These are phyloP conservation scores for Oryzias dopingdopingensis DNA, from an alignment of 2,797 vertebrate genomes.

Conservation along the genomic window DNA sequence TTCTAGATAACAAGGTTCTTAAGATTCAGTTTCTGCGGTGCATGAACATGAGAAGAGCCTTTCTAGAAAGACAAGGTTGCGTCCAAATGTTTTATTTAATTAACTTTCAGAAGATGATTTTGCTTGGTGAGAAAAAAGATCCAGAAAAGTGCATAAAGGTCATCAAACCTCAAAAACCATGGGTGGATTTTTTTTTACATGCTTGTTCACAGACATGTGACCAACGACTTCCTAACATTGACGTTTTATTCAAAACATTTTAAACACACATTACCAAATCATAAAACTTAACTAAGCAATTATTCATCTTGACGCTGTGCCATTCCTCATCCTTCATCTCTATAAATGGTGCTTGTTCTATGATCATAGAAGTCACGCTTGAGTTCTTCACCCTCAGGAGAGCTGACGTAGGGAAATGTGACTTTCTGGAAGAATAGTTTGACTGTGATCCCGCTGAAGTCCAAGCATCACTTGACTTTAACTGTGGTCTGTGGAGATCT, in stretches of 20 bases:
- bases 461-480: slow-evolving; percentile 60
- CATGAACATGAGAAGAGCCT: not conserved
- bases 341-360: slow-evolving; percentile 39
- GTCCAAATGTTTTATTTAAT: slow-evolving; percentile 2
- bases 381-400: slow-evolving; percentile 21
- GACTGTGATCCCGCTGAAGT: slow-evolving; percentile 20
- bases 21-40: no score
- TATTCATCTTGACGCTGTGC: slow-evolving; percentile 35
- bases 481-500: slow-evolving; percentile 13
- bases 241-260: not conserved
- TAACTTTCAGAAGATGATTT: slow-evolving; percentile 9
- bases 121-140: not conserved
- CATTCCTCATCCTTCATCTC: slow-evolving; percentile 7
- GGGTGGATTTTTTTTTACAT: slow-evolving; percentile 37
- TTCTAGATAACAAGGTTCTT: not conserved
- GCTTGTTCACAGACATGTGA: slow-evolving; percentile 30
- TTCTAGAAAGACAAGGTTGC: not conserved
- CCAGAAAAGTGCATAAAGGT: slow-evolving; percentile 40
- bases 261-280: not conserved
- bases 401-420: slow-evolving; percentile 11
- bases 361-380: slow-evolving; percentile 36
- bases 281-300: slow-evolving; percentile 5
- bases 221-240: not conserved
- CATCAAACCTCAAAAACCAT: slow-evolving; percentile 9
- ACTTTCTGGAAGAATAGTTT: slow-evolving; percentile 23